A percentile compares a stretch with the other conserved stretches of the same genome.
Conservation (phyloP, 2,888 invertebrate genomes). For the Marasmarcha lunaedactyla region DNA sequence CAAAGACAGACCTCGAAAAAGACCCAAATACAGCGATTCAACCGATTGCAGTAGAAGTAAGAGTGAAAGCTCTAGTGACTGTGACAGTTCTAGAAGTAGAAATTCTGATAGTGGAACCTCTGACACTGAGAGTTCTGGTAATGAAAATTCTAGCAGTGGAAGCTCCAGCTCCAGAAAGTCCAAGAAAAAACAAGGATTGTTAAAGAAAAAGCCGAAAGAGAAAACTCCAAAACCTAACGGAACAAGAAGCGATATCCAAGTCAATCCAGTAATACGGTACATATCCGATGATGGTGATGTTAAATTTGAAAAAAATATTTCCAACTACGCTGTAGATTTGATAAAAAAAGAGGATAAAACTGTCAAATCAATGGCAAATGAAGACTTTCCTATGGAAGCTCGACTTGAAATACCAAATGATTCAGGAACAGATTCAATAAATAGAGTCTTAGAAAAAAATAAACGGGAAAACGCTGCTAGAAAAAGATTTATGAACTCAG, state of each 20-base stretch:
- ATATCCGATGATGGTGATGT: slow-evolving; percentile 25
- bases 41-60: no score
- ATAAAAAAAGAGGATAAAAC: slow-evolving; percentile 20
- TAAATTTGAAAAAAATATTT: slow-evolving; percentile 31
- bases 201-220: neutral
- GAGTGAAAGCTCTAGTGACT: no score
- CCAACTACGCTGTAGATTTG: slow-evolving; percentile 26
- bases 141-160: neutral
- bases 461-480: no score
- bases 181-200: slow-evolving; percentile 16
- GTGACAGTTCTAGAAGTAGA: no score
- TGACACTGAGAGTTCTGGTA: neutral
- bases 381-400: no score
- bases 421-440: no score
- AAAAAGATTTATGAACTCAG: no score
- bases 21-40: no score
- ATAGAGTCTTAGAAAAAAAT: no score
- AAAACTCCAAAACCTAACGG: slow-evolving; percentile 5
- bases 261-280: slow-evolving; percentile 10
- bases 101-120: neutral
- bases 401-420: no score
- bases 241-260: slow-evolving; percentile 13
- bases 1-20: no score
- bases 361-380: slow-evolving; percentile 18
- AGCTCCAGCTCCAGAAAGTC: neutral